Evolutionary conservation across 1,140 invertebrate genomes (phyloP).

Genomic region (Drosophila parabipectinata): DNA sequence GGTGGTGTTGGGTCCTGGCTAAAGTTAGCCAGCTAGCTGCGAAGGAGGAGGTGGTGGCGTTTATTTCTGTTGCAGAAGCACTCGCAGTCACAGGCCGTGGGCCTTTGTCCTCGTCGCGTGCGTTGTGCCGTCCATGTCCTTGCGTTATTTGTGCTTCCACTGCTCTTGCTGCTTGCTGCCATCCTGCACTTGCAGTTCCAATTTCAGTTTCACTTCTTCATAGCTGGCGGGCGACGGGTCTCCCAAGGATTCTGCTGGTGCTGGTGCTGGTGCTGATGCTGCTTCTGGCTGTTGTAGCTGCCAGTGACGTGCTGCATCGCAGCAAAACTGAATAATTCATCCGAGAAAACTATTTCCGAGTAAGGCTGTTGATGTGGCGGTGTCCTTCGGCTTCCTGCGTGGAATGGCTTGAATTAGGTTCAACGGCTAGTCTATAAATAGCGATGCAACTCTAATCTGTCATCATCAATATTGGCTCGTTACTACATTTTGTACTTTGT

Average conservation of each 20-base stretch:
- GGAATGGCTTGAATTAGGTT: slow-evolving; percentile 66
- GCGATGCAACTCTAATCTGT: slow-evolving; percentile 55
- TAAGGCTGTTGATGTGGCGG: slow-evolving; percentile 22
- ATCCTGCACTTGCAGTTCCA: slow-evolving; percentile 59
- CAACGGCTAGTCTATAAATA: slow-evolving; percentile 55
- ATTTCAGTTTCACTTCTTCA: slow-evolving; percentile 47
- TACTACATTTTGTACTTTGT: too few species aligned
- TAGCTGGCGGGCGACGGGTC: slow-evolving; percentile 24
- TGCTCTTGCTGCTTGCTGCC: slow-evolving; percentile 38
- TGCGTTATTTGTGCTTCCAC: slow-evolving; percentile 71
- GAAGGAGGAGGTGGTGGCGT: slow-evolving; percentile 31
- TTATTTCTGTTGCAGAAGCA: slow-evolving; percentile 50
- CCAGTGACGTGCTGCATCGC: slow-evolving; percentile 41
- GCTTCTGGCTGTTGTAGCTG: slow-evolving; percentile 19
- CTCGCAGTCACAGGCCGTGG: slow-evolving; percentile 45
- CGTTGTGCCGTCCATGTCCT: slow-evolving; percentile 74
- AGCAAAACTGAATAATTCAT: slow-evolving; percentile 4
- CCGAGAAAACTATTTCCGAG: slow-evolving; percentile 7
- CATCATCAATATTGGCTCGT: slow-evolving; percentile 47
- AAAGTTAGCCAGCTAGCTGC: slow-evolving; percentile 55
- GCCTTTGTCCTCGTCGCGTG: slow-evolving; percentile 61
- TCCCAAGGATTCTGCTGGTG: slow-evolving; percentile 48
- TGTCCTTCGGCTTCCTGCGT: slow-evolving; percentile 58
- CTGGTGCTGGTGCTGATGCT: slow-evolving; percentile 23
- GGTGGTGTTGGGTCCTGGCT: slow-evolving; percentile 11